phyloP scores from a whole-genome alignment of 1,140 invertebrate genomes.

The Zophobas morio region DNA sequence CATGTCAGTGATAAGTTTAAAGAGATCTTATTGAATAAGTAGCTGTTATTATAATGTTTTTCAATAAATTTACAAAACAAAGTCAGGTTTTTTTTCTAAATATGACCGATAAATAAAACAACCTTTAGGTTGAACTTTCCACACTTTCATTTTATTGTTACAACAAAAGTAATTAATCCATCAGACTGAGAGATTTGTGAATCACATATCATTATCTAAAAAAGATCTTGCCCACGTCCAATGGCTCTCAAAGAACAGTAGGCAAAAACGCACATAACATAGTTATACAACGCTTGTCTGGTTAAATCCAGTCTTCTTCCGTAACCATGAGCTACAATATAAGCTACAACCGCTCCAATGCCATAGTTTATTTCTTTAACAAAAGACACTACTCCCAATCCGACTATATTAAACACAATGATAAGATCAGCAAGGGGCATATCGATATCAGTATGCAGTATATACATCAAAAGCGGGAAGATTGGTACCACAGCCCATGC shows the following conservation, averaged over 20 bases:
- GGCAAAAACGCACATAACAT: slow-evolving; percentile 49
- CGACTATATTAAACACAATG: slow-evolving; percentile 40
- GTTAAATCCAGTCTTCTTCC: background rate
- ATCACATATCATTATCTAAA: background rate
- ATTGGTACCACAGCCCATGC: slow-evolving; percentile 11
- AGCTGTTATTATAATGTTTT: slow-evolving; percentile 3
- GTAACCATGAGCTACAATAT: slow-evolving; percentile 43
- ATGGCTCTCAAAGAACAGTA: slow-evolving; percentile 38
- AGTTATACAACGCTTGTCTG: slow-evolving; percentile 45
- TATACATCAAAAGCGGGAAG: background rate
- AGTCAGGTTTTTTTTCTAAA: background rate
- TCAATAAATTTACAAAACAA: background rate
- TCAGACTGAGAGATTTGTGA: too few relatives aligned
- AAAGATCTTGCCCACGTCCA: slow-evolving; percentile 5
- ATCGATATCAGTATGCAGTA: background rate
- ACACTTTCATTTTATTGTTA: too few relatives aligned
- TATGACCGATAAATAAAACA: background rate
- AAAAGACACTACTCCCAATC: slow-evolving; percentile 29
- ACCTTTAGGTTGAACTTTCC: background rate
- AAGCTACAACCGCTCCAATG: slow-evolving; percentile 44
- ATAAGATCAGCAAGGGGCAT: slow-evolving; percentile 6
- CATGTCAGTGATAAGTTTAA: slow-evolving; percentile 5
- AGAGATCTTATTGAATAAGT: background rate
- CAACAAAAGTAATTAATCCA: too few relatives aligned
- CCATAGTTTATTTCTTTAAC: slow-evolving; percentile 48